Conservation (phyloP, 2,113 vertebrate species). For the Actenoides lindsayi region DNA sequence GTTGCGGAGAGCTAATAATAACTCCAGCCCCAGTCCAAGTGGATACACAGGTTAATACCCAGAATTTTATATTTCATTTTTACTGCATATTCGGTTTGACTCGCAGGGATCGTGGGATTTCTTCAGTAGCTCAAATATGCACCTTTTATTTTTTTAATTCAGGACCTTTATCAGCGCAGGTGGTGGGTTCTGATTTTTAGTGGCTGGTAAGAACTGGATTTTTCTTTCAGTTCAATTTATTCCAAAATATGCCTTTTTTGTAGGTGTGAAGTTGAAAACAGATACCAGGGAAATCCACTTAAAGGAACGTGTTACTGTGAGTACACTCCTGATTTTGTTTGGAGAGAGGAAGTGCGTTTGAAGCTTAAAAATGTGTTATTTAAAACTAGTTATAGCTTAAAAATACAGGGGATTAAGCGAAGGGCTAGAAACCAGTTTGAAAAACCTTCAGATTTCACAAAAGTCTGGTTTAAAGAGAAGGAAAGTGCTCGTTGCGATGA, state of each 20-base stretch:
- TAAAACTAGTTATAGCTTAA: not conserved
- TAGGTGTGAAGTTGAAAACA: constrained; percentile 97
- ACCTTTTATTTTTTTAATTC: not conserved
- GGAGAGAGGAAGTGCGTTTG: not conserved
- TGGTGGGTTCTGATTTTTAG: not conserved
- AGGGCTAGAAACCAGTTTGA: not conserved
- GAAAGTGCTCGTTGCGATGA: not conserved
- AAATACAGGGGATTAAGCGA: not conserved
- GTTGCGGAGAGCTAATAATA: not conserved
- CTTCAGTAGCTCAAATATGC: not conserved
- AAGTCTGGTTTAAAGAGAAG: not conserved
- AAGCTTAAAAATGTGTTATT: not conserved
- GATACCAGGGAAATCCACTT: constrained; percentile 97
- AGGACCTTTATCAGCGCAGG: not conserved
- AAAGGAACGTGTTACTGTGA: constrained; percentile 99
- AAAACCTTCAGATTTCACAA: not conserved
- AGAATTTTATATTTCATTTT: not conserved
- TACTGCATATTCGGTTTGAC: not conserved
- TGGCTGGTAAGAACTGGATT: not conserved
- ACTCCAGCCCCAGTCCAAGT: not conserved
- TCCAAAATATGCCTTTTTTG: not conserved
- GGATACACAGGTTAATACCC: not conserved
- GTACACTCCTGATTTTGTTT: constrained; percentile 65
- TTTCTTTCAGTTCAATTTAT: not conserved
- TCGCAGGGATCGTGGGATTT: not conserved